Evolutionary conservation across 1,140 invertebrate species (phyloP), one percentile per base, ranked within the genome.

Genomic region (Eulimnadia texana): DNA sequence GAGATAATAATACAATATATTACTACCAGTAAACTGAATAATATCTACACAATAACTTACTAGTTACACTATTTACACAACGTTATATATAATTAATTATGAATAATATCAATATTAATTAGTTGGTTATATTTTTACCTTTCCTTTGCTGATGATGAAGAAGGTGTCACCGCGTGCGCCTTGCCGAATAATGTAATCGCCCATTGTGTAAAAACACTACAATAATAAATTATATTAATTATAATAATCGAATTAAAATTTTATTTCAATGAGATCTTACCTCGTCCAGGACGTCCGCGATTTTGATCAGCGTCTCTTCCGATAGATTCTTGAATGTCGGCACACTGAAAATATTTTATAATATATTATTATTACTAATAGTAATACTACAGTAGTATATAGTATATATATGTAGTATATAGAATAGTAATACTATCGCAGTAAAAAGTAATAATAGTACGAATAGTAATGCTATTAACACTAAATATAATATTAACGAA

Each of bases 121-220:
- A n/a, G n/a, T n/a, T n/a, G n/a, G n/a, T n/a, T n/a, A 42, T 6
- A 9, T 42, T 9, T 73, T 74, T 70, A 97, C 94, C 76, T 89
- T 84, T 71, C 96, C 96, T 74, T 90, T 93, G 66, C 92, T 95
- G 69, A 99, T 98, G 64, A 99, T 98, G 76, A 96, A 99, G 80
- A 99, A 99, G 1, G 95, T 98, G 70, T 98, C 96, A 63, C 97
- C 96, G 56, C 92, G 79, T 1, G 95, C 94, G n/a, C 95, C 95
- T 80, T 99, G 95, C 56, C 97, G 80, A 64, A 99, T 88, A 69
- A 99, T 97, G 73, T 97, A 98, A 71, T 98, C 93, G 11, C 94
- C 95, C 63, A 90, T 83, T 67, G 87, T 88, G 76, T 98, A 99
- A 71, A 88, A 90, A 0, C 88, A 90, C 81, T 85, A 72, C 33